Base-by-base conservation (phyloP, 2,113 vertebrate species). In the Bos javanicus region DNA sequence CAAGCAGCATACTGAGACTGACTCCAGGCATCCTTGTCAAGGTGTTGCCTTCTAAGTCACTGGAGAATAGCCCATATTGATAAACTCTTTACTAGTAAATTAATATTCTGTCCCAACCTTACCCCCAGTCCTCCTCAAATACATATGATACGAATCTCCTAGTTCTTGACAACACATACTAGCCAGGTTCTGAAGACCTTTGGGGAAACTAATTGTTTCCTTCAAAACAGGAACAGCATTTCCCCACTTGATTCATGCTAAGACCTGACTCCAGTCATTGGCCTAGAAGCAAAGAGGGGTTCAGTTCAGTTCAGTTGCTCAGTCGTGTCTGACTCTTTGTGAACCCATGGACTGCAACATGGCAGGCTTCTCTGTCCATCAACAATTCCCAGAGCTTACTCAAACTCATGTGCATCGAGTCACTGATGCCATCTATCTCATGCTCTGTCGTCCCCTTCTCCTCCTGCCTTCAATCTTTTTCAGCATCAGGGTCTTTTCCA, bases 241-340 rank as follows among this genome's bases (percentile, higher is more conserved):
- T 94, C 84, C 56, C 30, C 13, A 50, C 33, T n/a, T 94, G 67
- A 90, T 33, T 26, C 25, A 57, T 50, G 26, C 9, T 80, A 19
- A 57, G 36, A 90, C 4, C 11, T 67, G 76, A 50, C 19, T 48
- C 50, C 5, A n/a, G 48, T 11, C 59, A 17, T 71, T 87, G 57
- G 21, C 71, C 82, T 80, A 71, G 59, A 81, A 91, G 50, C 59
- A 87, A 28, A 81, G 19, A 94, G 39, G 39, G 0, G 14, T 5
- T 60, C 11, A 28, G 11, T 64, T 64, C 60, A 16, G 60, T 64
- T 64, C 60, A 64, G 60, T 33, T 1, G 2, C 30, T 64, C 60
- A 64, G 60, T 64, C 1, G 0, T 33, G 3, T 33, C 14, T 0
- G 0, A 33, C 30, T 28, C 59, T 60, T 60, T 16, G 30, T 16